These are phyloP conservation scores for Drosophila nikananu DNA, from an alignment of 1,140 invertebrate species.

Conservation along the genomic window DNA sequence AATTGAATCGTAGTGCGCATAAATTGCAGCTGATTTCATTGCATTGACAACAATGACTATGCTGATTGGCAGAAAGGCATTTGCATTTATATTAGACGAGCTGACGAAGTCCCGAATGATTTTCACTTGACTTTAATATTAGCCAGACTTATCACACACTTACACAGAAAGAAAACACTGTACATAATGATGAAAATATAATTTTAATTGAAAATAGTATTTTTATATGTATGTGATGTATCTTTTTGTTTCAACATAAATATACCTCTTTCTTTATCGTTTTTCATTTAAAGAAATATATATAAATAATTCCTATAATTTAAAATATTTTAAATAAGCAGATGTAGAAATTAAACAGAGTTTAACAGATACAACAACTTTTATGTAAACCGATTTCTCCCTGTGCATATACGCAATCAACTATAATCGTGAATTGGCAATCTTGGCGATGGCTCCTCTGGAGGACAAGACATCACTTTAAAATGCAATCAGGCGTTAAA, in stretches of 20 bases:
- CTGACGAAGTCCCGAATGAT: constrained; percentile 32
- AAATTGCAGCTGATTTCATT: constrained; percentile 72
- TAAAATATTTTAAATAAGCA: neutral
- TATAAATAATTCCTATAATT: no score
- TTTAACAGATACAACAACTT: neutral
- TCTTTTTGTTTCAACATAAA: neutral
- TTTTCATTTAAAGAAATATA: no score
- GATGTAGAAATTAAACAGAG: neutral
- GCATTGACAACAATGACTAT: constrained; percentile 38
- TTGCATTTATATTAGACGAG: constrained; percentile 63
- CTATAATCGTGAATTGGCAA: constrained; percentile 49
- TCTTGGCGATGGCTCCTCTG: constrained; percentile 45
- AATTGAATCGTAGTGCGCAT: constrained; percentile 67
- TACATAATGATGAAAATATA: no score
- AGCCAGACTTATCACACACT: constrained; percentile 43
- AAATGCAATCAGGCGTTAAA: constrained; percentile 76
- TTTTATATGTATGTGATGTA: neutral
- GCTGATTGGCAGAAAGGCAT: constrained; percentile 58
- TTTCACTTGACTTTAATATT: constrained; percentile 52
- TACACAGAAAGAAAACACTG: neutral
- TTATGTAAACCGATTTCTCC: neutral
- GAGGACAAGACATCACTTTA: constrained; percentile 64
- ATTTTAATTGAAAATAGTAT: no score
- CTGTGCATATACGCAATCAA: constrained; percentile 26
- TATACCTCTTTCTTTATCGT: accelerated